Evolutionary conservation across 1,140 invertebrate species (phyloP).

Genomic region (Microplitis demolitor): DNA sequence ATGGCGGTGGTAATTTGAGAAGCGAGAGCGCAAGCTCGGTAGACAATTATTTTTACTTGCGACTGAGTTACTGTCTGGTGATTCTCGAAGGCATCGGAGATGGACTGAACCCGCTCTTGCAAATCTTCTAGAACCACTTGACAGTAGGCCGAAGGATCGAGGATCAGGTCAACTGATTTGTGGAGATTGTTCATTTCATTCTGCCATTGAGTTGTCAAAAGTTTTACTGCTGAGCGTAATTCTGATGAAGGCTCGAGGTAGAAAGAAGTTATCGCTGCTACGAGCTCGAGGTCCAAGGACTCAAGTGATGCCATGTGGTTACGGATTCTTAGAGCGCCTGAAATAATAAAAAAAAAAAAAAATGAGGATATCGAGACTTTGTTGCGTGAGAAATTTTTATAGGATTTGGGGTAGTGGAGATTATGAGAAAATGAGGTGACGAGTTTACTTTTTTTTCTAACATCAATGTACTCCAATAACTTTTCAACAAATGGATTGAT

Average conservation of each 20-base stretch:
- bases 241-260: slow-evolving; percentile 55
- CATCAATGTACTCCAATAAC: background rate
- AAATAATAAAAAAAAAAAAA: slow-evolving; percentile 34
- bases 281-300: slow-evolving; percentile 68
- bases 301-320: slow-evolving; percentile 70
- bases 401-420: too few relatives aligned
- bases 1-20: slow-evolving; percentile 50
- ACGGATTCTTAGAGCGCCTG: slow-evolving; percentile 65
- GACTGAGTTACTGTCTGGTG: slow-evolving; percentile 43
- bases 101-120: slow-evolving; percentile 43
- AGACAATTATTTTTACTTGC: slow-evolving; percentile 50
- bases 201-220: slow-evolving; percentile 65
- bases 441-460: slow-evolving; percentile 2
- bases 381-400: too few relatives aligned
- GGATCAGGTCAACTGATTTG: slow-evolving; percentile 66
- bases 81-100: slow-evolving; percentile 51
- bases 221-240: slow-evolving; percentile 51
- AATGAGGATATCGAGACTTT: background rate
- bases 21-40: slow-evolving; percentile 48
- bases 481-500: too few relatives aligned
- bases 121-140: slow-evolving; percentile 61
- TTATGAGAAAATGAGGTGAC: background rate
- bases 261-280: slow-evolving; percentile 64
- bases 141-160: slow-evolving; percentile 70
- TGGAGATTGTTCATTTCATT: slow-evolving; percentile 65